These are phyloP conservation scores for Ptilodon capucinus DNA, from an alignment of 2,888 invertebrate species.

Conservation along the genomic window DNA sequence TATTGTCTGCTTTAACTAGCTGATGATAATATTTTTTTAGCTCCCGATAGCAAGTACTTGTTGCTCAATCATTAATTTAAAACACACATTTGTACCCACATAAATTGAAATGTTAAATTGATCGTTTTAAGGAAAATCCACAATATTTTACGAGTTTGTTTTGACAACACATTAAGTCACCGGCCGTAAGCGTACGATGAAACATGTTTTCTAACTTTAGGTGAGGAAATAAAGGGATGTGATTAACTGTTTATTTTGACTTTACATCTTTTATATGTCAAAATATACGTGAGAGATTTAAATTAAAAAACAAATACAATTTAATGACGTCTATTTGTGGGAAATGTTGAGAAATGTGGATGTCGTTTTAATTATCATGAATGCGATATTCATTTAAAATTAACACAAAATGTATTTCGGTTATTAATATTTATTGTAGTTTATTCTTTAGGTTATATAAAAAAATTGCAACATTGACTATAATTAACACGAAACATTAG, in stretches of 20 bases:
- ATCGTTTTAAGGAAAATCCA: slow-evolving; percentile 14
- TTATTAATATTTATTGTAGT: no score
- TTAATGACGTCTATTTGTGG: no score
- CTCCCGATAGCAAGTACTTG: slow-evolving; percentile 29
- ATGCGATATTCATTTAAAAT: no score
- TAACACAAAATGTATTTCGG: no score
- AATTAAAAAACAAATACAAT: no score
- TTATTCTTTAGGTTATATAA: no score
- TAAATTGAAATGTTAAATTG: slow-evolving; percentile 25
- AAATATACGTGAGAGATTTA: no score
- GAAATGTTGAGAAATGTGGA: no score
- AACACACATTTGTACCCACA: slow-evolving; percentile 21
- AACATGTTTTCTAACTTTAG: neutral
- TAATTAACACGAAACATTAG: no score
- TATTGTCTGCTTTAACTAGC: no score
- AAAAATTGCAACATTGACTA: no score
- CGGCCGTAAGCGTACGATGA: slow-evolving; percentile 1
- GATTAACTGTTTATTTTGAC: neutral
- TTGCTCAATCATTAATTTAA: slow-evolving; percentile 32
- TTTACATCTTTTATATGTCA: neutral
- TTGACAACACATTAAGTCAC: slow-evolving; percentile 12
- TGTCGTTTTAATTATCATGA: no score
- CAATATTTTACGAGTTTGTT: slow-evolving; percentile 19
- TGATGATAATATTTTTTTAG: slow-evolving; percentile 14
- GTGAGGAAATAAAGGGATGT: neutral